These are phyloP conservation scores for Parelbella ahira DNA, from an alignment of 2,888 invertebrate species.

Conservation along the genomic window DNA sequence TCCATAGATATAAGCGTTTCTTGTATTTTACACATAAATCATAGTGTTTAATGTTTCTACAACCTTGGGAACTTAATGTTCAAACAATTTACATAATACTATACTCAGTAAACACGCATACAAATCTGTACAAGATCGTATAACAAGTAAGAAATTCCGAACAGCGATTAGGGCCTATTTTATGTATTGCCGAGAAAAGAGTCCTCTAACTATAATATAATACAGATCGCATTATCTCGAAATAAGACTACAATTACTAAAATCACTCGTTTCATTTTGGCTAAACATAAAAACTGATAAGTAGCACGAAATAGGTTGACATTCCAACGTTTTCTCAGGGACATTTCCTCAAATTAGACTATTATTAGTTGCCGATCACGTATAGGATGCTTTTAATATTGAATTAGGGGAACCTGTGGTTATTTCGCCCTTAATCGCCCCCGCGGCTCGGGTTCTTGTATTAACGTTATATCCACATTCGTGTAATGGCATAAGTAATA, in stretches of 20 bases:
- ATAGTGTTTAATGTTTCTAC: no score
- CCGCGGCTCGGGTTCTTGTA: conserved; percentile 63
- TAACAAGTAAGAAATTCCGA: no score
- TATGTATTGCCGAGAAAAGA: no score
- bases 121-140: no score
- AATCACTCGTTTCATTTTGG: conserved; percentile 58
- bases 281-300: conserved; percentile 46
- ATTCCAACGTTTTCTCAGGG: conserved; percentile 78
- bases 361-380: conserved; percentile 79
- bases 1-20: no score
- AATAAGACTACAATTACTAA: conserved; percentile 26
- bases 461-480: conserved; percentile 75
- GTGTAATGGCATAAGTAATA: conserved; percentile 78
- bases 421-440: conserved; percentile 74
- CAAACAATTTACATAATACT: no score
- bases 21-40: no score
- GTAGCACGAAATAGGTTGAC: conserved; percentile 64
- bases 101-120: no score
- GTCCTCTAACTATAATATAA: no score
- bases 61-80: no score
- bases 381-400: conserved; percentile 80
- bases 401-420: conserved; percentile 78
- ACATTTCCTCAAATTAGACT: conserved; percentile 77
- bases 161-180: no score
- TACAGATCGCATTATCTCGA: no score